Conservation (phyloP, 2,888 invertebrate species). For the Melipona beecheii region DNA sequence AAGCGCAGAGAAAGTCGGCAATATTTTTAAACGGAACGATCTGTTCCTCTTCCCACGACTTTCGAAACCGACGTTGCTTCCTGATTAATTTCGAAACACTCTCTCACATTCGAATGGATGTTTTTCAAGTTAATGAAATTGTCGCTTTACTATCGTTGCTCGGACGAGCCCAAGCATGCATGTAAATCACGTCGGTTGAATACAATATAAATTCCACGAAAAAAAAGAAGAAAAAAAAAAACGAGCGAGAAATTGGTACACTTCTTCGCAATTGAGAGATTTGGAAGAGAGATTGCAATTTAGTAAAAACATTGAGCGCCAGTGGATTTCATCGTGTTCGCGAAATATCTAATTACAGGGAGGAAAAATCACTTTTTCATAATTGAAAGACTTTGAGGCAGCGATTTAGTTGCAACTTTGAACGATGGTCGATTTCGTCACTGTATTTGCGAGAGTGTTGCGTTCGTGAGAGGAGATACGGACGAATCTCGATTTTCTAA, state of each 20-base stretch:
- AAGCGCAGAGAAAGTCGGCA: slow-evolving; percentile 54
- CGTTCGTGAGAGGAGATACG: not conserved
- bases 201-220: not conserved
- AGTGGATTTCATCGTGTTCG: not conserved
- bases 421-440: not conserved
- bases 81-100: slow-evolving; percentile 42
- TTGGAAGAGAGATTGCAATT: not conserved
- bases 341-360: not conserved
- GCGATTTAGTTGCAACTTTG: not conserved
- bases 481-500: too few species aligned
- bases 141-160: not conserved
- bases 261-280: not conserved
- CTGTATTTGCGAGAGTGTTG: not conserved
- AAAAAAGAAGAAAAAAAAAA: too few species aligned
- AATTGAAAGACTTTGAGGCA: not conserved
- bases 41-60: slow-evolving; percentile 57
- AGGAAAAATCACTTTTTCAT: slow-evolving; percentile 2
- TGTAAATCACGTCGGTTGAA: too few species aligned
- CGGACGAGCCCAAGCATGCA: too few species aligned
- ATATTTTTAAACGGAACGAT: slow-evolving; percentile 50
- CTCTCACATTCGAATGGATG: not conserved
- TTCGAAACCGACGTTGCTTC: slow-evolving; percentile 51
- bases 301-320: not conserved
- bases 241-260: not conserved
- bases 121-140: not conserved